Percentiles rank a stretch among this genome's conserved stretches.
phyloP scores from a whole-genome alignment of 1,140 invertebrate species.

The Drosophila eugracilis region DNA sequence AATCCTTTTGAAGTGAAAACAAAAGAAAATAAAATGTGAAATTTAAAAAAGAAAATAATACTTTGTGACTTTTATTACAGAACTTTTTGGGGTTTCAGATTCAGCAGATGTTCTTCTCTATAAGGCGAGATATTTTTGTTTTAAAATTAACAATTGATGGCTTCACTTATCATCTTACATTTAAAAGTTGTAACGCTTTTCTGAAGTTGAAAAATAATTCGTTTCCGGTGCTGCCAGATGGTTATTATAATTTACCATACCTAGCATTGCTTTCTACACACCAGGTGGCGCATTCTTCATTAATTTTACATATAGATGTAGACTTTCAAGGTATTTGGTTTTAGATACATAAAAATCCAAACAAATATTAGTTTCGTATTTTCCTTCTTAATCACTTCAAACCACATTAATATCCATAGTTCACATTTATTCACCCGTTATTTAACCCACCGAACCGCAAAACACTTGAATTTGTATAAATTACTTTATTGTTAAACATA shows the following conservation, averaged over 20 bases:
- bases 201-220: neutral
- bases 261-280: neutral
- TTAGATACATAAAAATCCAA: neutral
- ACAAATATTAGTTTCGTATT: too few species aligned
- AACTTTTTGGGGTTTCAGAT: neutral
- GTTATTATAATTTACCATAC: too few species aligned
- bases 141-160: too few species aligned
- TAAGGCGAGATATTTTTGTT: too few species aligned
- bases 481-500: conserved; percentile 34
- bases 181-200: too few species aligned
- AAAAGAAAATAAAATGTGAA: conserved; percentile 83
- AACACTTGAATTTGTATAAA: neutral
- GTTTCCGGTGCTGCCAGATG: neutral
- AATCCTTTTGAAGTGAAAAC: conserved; percentile 82
- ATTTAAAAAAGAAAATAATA: conserved; percentile 50
- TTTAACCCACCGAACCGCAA: conserved; percentile 14
- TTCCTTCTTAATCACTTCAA: too few species aligned
- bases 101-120: neutral
- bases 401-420: too few species aligned
- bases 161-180: too few species aligned
- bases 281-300: neutral
- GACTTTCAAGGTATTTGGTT: neutral
- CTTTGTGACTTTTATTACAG: neutral
- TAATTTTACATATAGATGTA: neutral
- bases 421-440: too few species aligned